Base-by-base conservation (phyloP, 2,888 invertebrate species). In the Lepidonotus clava region DNA sequence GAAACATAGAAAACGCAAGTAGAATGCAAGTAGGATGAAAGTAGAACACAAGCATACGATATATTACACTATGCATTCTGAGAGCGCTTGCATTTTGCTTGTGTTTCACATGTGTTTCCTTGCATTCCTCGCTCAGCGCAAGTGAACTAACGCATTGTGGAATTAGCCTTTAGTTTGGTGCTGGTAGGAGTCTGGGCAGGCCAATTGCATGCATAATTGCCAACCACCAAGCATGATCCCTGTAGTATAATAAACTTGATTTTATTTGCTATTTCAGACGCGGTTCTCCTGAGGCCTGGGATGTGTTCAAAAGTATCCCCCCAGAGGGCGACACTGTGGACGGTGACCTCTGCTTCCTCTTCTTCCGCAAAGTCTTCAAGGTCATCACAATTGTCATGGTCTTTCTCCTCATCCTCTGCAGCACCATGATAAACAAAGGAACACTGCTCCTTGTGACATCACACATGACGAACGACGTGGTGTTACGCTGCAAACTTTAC, bases 281-380 rank as follows among this genome's bases (percentile, higher is more conserved):
- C 14, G 76, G 76, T 5, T 1, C 34, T 6, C 38, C 40, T 1
- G 76, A 76, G 8, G 34, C 76, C 1, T 76, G 76, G 76, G 76
- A 76, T 28, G 76, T 76, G 5, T 76, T 76, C 38, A 76, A 76
- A 38, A 76, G 40, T 24, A 76, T 76, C 5, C 76, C 76, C 1
- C 38, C 38, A 6, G 76, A 76, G 21, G 76, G 76, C 38, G 76
- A 76, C 5, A 61, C 61, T 2, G 36, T 36, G 2, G 40, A 40
- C 14, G 76, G 76, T 8, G 76, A 76, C 38, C 38, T 36, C 2
- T 76, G 76, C 76, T 76, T 40, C 40, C 38, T 40, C 21, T 40
- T 76, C 38, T 36, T 76, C 24, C 21, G 28, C 5, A 76, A 76
- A 34, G n/a, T 76, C 14, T 76, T 76, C 38, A 76, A 76, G 36